Evolutionary conservation across 2,113 vertebrate species (phyloP).

Genomic region (Paradisaea rubra): DNA sequence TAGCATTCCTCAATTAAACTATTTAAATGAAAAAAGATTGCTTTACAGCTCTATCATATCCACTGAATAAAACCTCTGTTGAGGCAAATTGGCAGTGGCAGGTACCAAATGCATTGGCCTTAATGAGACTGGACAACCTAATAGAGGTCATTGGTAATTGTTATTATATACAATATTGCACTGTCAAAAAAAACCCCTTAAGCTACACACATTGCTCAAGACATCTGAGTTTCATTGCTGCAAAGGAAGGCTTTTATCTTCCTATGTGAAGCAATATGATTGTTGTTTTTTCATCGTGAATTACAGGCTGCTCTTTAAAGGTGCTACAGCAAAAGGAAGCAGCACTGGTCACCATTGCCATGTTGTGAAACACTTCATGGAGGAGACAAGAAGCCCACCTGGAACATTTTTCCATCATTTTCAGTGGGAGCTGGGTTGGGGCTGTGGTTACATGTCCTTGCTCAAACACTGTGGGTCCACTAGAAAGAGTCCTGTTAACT

Average conservation of each 20-base stretch:
- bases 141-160: conserved; percentile 91
- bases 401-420: background rate
- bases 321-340: background rate
- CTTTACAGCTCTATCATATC: conserved; percentile 93
- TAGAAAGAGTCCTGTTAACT: background rate
- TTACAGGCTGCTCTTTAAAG: background rate
- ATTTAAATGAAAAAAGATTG: conserved; percentile 94
- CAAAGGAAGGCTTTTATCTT: conserved; percentile 39
- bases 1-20: conserved; percentile 97
- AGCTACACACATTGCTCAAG: conserved; percentile 62
- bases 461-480: background rate
- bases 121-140: conserved; percentile 85
- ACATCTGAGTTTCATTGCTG: conserved; percentile 48
- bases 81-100: conserved; percentile 94
- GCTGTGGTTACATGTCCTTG: accelerated
- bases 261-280: conserved; percentile 6
- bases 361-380: background rate
- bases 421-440: background rate
- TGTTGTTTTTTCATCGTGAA: background rate
- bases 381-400: background rate
- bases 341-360: background rate
- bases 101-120: conserved; percentile 76
- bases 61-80: conserved; percentile 88
- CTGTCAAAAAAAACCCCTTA: conserved; percentile 70
- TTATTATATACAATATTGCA: conserved; percentile 87